Evolutionary conservation across 2,113 vertebrate genomes (phyloP), one percentile per base, ranked within the genome.

Genomic region (Hiodon alosoides): DNA sequence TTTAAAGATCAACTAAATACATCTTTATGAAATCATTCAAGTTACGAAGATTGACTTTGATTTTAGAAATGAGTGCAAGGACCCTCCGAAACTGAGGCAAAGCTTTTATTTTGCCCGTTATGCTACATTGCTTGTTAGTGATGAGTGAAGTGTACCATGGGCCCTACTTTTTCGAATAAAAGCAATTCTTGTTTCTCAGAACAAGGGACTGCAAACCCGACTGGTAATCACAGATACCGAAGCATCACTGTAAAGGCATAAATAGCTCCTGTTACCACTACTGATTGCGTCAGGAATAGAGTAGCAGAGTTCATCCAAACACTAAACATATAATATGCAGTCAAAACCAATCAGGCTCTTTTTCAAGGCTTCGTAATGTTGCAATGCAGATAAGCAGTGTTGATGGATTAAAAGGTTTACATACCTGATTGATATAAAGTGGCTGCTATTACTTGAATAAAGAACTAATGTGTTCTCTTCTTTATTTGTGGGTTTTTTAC

Each of bases 111-210:
- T 17, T 16, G 8, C 7, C 13, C 6, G n/a, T 53, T 53, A 53
- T 52, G 14, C 7, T n/a, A 2, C 10, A 51, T 54, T 4, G n/a
- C 7, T 16, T 69, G 51, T 69, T 2, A 16, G 14, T 2, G 8
- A 9, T 3, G n/a, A 4, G 16, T 53, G 51, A n/a, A 8, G 67
- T 50, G 52, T 69, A 69, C 14, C 62, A 60, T 67, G 16, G 66
- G 54, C 71, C 76, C 73, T 67, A 68, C 71, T 52, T 69, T 78
- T 78, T 64, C 73, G 76, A 76, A 77, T 76, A 64, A 74, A 78
- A 71, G 74, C 59, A 5, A 54, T n/a, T n/a, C n/a, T n/a, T 57
- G 4, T 31, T 48, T 71, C 53, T 60, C 48, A 3, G 8, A 46
- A 47, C 17, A 71, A 11, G 17, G 31, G 17, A 7, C 4, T 16